Conservation (phyloP, 2,888 invertebrate genomes). For the Dryobota labecula region DNA sequence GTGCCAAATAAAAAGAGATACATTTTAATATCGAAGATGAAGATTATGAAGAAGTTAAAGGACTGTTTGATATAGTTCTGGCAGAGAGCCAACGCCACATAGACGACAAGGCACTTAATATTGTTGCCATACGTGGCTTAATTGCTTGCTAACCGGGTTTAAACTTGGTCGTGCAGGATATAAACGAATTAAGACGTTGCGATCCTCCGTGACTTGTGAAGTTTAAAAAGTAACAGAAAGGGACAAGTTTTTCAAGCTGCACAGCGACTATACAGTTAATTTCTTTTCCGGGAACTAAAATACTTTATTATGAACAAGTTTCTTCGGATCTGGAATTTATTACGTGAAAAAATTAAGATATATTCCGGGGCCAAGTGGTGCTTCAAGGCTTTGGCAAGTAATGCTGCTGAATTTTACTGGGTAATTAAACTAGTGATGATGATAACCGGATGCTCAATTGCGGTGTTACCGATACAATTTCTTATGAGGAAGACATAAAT, state of each 20-base stretch:
- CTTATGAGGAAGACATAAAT: not conserved
- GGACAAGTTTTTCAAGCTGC: conserved; percentile 49
- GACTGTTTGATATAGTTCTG: conserved; percentile 49
- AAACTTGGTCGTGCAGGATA: conserved; percentile 54
- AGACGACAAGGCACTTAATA: conserved; percentile 52
- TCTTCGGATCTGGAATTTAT: conserved; percentile 7
- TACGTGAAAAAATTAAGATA: conserved; percentile 10
- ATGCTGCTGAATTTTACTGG: not conserved
- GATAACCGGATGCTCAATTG: not conserved
- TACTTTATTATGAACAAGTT: conserved; percentile 36
- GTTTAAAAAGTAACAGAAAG: conserved; percentile 46
- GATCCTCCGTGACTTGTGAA: conserved; percentile 50
- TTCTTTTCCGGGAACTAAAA: conserved; percentile 37
- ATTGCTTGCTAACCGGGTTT: conserved; percentile 63
- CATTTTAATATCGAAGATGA: conserved; percentile 58
- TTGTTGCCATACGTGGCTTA: conserved; percentile 63
- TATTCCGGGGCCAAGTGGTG: not conserved
- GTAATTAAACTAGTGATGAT: conserved; percentile 3
- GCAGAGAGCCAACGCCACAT: conserved; percentile 50
- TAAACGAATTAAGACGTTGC: conserved; percentile 61
- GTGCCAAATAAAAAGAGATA: conserved; percentile 52
- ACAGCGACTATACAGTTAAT: conserved; percentile 39
- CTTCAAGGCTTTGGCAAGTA: conserved; percentile 3
- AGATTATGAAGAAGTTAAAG: conserved; percentile 53
- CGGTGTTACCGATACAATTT: not conserved